Conservation (phyloP, 2,888 invertebrate species). For the Parthenolecanium corni region DNA sequence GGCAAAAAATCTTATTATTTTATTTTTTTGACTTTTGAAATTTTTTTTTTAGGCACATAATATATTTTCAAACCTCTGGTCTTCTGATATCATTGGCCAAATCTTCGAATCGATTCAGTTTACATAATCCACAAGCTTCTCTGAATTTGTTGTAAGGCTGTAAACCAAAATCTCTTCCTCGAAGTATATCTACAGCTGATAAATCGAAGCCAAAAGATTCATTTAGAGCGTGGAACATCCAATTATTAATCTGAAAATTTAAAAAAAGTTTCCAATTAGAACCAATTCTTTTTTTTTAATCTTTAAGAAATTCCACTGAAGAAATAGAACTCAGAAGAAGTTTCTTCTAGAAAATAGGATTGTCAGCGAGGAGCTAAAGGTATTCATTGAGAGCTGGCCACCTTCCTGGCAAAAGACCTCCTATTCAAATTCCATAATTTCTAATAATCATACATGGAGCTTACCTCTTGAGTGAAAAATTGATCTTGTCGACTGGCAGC, state of each 20-base stretch:
- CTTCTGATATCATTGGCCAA: slow-evolving; percentile 1
- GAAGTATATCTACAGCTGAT: slow-evolving; percentile 30
- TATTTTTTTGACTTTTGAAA: too few relatives aligned
- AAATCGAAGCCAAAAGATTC: slow-evolving; percentile 43
- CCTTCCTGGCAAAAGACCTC: too few relatives aligned
- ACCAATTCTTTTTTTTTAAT: neutral
- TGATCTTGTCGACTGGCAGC: neutral
- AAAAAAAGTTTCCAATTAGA: neutral
- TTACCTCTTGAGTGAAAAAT: neutral
- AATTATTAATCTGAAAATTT: slow-evolving; percentile 51
- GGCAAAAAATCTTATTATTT: too few relatives aligned
- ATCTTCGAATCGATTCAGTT: slow-evolving; percentile 27
- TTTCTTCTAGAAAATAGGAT: too few relatives aligned
- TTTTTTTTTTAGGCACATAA: too few relatives aligned
- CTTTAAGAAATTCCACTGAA: neutral
- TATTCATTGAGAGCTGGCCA: too few relatives aligned
- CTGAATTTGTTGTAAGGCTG: slow-evolving; percentile 31
- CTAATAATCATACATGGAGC: neutral
- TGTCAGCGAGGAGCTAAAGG: too few relatives aligned
- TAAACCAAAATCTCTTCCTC: slow-evolving; percentile 32
- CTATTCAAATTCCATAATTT: too few relatives aligned
- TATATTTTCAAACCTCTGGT: slow-evolving; percentile 1
- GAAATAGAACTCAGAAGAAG: too few relatives aligned
- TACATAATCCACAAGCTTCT: slow-evolving; percentile 30
- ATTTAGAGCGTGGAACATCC: slow-evolving; percentile 53